phyloP scores from a whole-genome alignment of 2,113 vertebrate genomes.

The Sturnira hondurensis region DNA sequence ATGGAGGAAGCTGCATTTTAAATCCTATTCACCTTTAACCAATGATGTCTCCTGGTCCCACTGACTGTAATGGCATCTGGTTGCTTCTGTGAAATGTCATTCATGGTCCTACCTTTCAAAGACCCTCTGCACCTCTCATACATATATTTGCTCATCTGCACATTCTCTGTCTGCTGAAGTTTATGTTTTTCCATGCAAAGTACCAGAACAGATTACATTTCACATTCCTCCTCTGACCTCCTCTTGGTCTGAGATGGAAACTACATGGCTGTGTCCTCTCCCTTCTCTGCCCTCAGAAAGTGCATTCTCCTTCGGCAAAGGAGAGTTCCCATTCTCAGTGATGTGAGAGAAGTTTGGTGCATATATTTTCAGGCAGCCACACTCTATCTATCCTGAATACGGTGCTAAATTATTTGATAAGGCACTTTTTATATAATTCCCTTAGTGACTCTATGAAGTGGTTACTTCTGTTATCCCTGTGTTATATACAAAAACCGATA shows the following conservation, averaged over 20 bases:
- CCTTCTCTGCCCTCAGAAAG: background rate
- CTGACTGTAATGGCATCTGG: background rate
- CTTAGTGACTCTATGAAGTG: background rate
- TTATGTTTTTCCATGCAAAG: background rate
- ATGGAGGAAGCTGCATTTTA: background rate
- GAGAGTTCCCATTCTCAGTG: background rate
- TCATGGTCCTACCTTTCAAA: background rate
- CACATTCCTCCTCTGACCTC: background rate
- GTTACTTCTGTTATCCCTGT: background rate
- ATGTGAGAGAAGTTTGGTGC: background rate
- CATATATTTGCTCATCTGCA: background rate
- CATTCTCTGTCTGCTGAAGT: background rate
- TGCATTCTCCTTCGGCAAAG: background rate
- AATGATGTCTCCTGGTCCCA: background rate
- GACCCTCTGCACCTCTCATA: background rate
- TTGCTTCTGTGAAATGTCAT: background rate
- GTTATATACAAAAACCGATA: background rate
- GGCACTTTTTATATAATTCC: background rate
- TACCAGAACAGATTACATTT: background rate
- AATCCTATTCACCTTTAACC: conserved; percentile 23
- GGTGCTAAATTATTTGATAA: background rate
- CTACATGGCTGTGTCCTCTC: accelerated
- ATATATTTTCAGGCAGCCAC: background rate
- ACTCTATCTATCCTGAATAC: background rate
- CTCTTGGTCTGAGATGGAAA: too few relatives aligned